These are phyloP conservation scores for Papilio helenus DNA, from an alignment of 1,140 invertebrate species.

Conservation along the genomic window DNA sequence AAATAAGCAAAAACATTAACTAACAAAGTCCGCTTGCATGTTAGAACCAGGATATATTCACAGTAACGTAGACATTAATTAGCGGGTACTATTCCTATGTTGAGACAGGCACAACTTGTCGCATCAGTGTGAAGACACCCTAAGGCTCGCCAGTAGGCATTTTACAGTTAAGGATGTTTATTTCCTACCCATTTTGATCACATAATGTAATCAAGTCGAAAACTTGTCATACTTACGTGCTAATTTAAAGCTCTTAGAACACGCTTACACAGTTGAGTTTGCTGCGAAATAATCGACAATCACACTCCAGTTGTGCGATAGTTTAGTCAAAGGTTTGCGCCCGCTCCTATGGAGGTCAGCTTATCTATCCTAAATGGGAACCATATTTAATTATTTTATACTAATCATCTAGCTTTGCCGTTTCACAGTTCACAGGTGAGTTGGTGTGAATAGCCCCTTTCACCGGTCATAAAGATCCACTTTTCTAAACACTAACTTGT, in stretches of 20 bases:
- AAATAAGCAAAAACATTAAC: constrained; percentile 37
- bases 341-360: no score
- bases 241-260: no score
- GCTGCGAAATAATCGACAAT: no score
- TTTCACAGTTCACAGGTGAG: constrained; percentile 56
- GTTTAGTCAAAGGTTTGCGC: no score
- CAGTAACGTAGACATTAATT: constrained; percentile 41
- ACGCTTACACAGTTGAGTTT: no score
- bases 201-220: neutral
- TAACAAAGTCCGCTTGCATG: constrained; percentile 15
- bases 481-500: constrained; percentile 57
- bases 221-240: no score
- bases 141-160: constrained; percentile 50
- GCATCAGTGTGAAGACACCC: constrained; percentile 43
- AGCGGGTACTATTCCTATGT: constrained; percentile 32
- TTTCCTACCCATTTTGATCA: neutral
- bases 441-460: constrained; percentile 67
- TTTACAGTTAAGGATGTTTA: neutral
- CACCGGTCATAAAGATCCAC: constrained; percentile 70
- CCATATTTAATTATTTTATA: constrained; percentile 41
- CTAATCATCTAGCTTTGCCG: constrained; percentile 55
- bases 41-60: constrained; percentile 27
- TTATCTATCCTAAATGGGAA: no score
- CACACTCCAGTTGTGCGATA: no score
- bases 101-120: constrained; percentile 37